phyloP scores from a whole-genome alignment of 37 sponge, comb jelly and placozoan species.

The Mnemiopsis leidyi region DNA sequence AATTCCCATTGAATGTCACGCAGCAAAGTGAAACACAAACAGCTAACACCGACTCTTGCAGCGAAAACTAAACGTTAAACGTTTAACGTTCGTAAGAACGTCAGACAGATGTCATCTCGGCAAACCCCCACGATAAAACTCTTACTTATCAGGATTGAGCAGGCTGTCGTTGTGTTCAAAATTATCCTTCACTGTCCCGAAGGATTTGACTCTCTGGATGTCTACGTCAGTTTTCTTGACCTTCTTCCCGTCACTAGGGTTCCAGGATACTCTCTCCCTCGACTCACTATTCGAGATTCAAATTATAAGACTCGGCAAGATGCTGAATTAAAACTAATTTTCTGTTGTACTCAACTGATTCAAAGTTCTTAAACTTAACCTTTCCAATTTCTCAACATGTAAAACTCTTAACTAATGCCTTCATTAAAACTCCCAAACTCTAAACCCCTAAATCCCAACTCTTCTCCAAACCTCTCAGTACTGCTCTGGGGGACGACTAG shows the following conservation, averaged over 20 bases:
- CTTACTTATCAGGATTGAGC: slow-evolving; percentile 29
- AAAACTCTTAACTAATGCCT: no score
- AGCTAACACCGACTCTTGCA: no score
- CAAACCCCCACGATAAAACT: neutral
- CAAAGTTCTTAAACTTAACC: no score
- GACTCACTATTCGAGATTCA: neutral
- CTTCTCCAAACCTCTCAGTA: no score
- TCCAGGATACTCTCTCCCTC: neutral
- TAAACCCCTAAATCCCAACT: neutral
- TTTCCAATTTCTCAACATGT: no score
- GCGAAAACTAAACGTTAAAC: no score
- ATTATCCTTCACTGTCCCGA: neutral
- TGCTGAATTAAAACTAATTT: neutral
- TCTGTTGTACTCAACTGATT: no score
- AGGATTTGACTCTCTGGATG: neutral
- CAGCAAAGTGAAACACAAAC: no score
- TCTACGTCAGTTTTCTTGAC: slow-evolving; percentile 19
- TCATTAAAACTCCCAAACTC: no score
- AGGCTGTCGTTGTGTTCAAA: neutral
- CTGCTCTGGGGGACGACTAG: neutral
- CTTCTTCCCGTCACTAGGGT: neutral
- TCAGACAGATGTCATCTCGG: neutral
- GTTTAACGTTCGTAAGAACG: no score
- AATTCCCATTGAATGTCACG: no score
- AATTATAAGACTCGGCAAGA: neutral